Conservation (phyloP, 2,888 invertebrate genomes). For the Eustalomyia histrio region DNA sequence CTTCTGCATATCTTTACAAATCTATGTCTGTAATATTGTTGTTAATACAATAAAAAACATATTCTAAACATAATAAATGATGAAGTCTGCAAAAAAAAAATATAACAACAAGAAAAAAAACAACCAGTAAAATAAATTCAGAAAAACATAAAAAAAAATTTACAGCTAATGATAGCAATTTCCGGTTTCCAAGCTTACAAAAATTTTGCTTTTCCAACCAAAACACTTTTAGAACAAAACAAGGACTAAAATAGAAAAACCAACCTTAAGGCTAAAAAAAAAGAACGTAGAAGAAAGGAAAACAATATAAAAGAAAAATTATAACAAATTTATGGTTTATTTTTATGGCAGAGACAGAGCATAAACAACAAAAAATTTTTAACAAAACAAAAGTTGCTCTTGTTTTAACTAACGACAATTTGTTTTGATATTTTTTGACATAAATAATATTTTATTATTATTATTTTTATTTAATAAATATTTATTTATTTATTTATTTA, state of each 20-base stretch:
- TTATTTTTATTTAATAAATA: constrained; percentile 44
- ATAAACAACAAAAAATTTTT: not conserved
- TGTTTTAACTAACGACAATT: constrained; percentile 41
- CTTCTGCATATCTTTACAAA: not conserved
- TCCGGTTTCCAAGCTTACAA: constrained; percentile 52
- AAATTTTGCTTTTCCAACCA: not conserved
- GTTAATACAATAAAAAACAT: constrained; percentile 32
- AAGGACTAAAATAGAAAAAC: constrained; percentile 34
- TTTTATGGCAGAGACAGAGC: not conserved
- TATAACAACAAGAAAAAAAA: constrained; percentile 38
- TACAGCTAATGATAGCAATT: constrained; percentile 62
- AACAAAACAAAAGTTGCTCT: constrained; percentile 24
- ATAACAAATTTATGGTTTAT: constrained; percentile 53
- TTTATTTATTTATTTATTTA: constrained; percentile 5
- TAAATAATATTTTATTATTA: constrained; percentile 49
- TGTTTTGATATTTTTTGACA: constrained; percentile 22
- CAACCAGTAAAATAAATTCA: constrained; percentile 13
- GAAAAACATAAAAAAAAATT: constrained; percentile 34
- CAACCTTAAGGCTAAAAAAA: constrained; percentile 41
- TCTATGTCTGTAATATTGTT: not conserved
- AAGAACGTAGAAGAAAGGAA: not conserved
- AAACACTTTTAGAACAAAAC: constrained; percentile 15
- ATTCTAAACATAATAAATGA: constrained; percentile 56
- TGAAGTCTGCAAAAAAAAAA: constrained; percentile 46
- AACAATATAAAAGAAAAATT: constrained; percentile 41